Conservation (phyloP, 2,797 vertebrate genomes). For the Decapterus maruadsi region DNA sequence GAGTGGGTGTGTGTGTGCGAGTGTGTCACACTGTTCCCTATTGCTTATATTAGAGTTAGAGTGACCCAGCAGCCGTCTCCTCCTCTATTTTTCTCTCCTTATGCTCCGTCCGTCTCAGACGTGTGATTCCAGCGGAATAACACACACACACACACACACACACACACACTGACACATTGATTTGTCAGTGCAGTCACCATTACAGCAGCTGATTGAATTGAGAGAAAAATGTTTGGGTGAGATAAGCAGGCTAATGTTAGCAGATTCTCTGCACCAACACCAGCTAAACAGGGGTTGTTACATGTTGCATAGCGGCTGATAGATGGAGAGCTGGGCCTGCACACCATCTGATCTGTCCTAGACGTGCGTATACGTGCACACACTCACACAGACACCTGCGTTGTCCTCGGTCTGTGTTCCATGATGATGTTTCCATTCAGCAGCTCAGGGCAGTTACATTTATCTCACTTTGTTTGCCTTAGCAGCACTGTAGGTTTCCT, state of each 20-base stretch:
- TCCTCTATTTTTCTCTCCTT: constrained; percentile 27
- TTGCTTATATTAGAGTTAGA: constrained; percentile 58
- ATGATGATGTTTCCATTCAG: constrained; percentile 58
- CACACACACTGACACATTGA: not conserved
- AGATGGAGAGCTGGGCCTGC: not conserved
- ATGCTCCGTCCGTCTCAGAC: constrained; percentile 21
- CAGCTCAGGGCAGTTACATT: constrained; percentile 38
- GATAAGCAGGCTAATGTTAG: constrained; percentile 35
- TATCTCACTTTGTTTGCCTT: constrained; percentile 51
- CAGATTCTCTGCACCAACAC: constrained; percentile 18
- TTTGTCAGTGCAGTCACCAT: constrained; percentile 10
- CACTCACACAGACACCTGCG: not conserved
- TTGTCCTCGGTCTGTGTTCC: constrained; percentile 12
- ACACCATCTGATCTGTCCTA: constrained; percentile 1
- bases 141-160: not conserved
- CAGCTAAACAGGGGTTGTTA: not conserved
- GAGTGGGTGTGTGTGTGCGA: constrained; percentile 18
- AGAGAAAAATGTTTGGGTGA: constrained; percentile 44
- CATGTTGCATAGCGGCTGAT: constrained; percentile 13
- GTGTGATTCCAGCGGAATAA: constrained; percentile 13
- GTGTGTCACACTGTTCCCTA: constrained; percentile 46
- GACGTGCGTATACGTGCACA: not conserved
- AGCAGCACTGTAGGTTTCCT: constrained; percentile 23
- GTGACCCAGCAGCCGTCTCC: constrained; percentile 50
- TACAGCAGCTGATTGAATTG: constrained; percentile 38